Base-by-base conservation (phyloP, 2,888 invertebrate genomes). In the Platerodrilus igneus region DNA sequence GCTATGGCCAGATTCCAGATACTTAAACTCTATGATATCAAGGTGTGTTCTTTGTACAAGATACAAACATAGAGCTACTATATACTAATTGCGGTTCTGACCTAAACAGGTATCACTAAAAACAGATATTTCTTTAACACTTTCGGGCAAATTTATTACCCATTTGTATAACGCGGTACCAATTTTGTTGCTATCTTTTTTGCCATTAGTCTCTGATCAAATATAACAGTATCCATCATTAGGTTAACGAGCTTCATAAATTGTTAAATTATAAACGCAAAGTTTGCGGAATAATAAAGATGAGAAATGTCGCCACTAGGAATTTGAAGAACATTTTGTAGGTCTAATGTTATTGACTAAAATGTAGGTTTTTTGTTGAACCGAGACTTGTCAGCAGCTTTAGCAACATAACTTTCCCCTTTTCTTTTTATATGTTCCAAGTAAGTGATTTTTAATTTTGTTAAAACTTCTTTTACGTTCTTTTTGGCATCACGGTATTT, bases 241-340 rank as follows among this genome's bases (percentile, higher is more conserved):
- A 33, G 55, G 51, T 6, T 34, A 22, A 13, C 48, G 47, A 14
- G 50, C 48, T 50, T 59, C 57, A 39, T 59, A 58, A 35, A 59
- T 47, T 25, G 51, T 58, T 7, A 58, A 49, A 47, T 57, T 59
- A 38, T 50, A 52, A n/a, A 42, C 46, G 37, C 48, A 48, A 20
- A 56, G 22, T 46, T 58, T 58, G 34, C 52, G 34, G 49, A 48
- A 37, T 58, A 60, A 47, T 58, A 62, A 47, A 60, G 47, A 35
- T 43, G 47, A 29, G 44, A 39, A 23, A 57, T 58, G 31, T 56
- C 57, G 15, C 51, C 51, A 34, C 38, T 50, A 13, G 59, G 57
- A 22, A 59, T 57, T 34, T 59, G 57, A 25, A 59, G 45, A 6
- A 59, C 56, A 26, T 47, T 46, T 41, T 60, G 58, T 11, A 59